A percentile compares a stretch with the other conserved stretches of the same genome.
phyloP scores from a whole-genome alignment of 2,797 vertebrate genomes.

The Alcedo atthis region DNA sequence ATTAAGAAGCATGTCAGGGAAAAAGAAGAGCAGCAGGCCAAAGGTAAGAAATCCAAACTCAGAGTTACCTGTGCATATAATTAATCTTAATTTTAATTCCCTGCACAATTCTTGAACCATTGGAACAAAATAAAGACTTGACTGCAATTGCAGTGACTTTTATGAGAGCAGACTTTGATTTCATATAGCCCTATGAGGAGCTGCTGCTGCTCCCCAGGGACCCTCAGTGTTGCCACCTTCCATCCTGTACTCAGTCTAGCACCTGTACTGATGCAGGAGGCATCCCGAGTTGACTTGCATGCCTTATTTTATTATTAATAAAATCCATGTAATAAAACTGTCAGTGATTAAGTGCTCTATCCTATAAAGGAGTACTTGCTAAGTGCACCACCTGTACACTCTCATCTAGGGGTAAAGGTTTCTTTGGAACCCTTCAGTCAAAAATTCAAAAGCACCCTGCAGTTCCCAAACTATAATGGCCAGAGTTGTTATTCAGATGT shows the following conservation, averaged over 20 bases:
- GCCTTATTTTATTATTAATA: neutral
- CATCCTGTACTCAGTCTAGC: neutral
- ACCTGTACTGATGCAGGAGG: neutral
- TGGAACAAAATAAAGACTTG: neutral
- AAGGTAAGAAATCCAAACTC: neutral
- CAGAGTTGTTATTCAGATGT: neutral
- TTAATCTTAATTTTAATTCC: neutral
- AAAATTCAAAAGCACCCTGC: neutral
- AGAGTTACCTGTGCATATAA: neutral
- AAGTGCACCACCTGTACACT: neutral
- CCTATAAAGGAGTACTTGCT: neutral
- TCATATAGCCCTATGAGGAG: neutral
- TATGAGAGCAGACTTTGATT: slow-evolving; percentile 3
- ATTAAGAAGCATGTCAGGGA: neutral
- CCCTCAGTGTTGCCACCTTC: neutral
- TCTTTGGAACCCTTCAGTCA: neutral
- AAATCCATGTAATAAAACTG: neutral
- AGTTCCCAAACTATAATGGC: neutral
- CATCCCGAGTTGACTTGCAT: neutral
- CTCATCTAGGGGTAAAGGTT: neutral
- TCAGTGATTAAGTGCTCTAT: neutral
- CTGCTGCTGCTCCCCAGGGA: neutral
- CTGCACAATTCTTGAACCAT: neutral
- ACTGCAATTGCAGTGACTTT: neutral
- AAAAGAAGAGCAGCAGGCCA: neutral